These are phyloP conservation scores for Semnornis frantzii DNA, from an alignment of 2,113 vertebrate genomes.

Conservation along the genomic window DNA sequence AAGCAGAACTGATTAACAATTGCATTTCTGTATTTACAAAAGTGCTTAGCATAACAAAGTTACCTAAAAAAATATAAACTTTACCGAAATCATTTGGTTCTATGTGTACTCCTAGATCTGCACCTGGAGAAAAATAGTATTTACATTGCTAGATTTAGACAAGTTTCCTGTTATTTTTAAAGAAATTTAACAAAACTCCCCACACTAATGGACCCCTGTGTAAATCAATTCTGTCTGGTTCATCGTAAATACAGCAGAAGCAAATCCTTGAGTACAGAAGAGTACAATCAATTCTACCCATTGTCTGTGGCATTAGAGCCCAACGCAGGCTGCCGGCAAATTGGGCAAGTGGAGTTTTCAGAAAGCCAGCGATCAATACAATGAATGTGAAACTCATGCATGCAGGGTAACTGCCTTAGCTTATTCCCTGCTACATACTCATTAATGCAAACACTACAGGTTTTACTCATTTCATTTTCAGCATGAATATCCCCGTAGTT, in stretches of 20 bases:
- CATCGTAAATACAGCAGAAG: constrained; percentile 41
- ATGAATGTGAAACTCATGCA: constrained; percentile 95
- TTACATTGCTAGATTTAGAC: constrained; percentile 66
- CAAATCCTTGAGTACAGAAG: constrained; percentile 9
- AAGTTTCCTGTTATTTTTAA: constrained; percentile 57
- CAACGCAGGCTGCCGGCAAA: constrained; percentile 90
- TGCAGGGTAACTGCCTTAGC: constrained; percentile 90
- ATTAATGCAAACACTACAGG: constrained; percentile 95
- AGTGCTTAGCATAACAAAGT: constrained; percentile 79
- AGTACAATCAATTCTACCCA: constrained; percentile 18
- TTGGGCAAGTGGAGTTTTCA: constrained; percentile 94
- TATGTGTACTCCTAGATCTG: constrained; percentile 70
- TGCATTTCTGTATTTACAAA: constrained; percentile 76
- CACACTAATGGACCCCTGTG: constrained; percentile 19
- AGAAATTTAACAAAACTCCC: constrained; percentile 70
- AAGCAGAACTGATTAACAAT: constrained; percentile 59
- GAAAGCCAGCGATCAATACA: constrained; percentile 98
- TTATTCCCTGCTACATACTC: constrained; percentile 95
- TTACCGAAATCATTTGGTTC: constrained; percentile 74
- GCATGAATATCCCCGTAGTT: constrained; percentile 86
- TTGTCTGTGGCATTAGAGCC: constrained; percentile 50
- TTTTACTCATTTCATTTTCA: constrained; percentile 86
- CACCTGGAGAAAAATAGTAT: constrained; percentile 71
- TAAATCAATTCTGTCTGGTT: constrained; percentile 33
- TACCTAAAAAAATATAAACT: constrained; percentile 79